Evolutionary conservation across 1,140 invertebrate genomes (phyloP), one percentile per base, ranked within the genome.

Genomic region (Drosophila orena): DNA sequence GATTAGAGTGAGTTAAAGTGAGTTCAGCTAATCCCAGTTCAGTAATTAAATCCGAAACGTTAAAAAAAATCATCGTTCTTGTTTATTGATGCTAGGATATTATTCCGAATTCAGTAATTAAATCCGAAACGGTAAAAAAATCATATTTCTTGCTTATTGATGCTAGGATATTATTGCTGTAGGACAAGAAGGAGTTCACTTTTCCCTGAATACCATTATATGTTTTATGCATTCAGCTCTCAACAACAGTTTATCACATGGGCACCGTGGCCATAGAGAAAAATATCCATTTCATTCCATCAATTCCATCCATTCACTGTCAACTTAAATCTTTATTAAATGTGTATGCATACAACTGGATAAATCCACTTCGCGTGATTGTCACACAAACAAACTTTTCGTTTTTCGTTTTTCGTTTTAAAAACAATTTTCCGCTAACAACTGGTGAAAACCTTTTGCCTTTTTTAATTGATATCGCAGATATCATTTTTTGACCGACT

Each of bases 391-490:
- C 15, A 49, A 66, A 54, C 40, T 71, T 11, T 52, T 43, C 43
- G n/a, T n/a, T n/a, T n/a, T n/a, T n/a, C n/a, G n/a, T n/a, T n/a
- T n/a, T n/a, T n/a, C n/a, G 37, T 30, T 44, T 50, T 37, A 58
- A 44, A 73, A 79, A 43, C 56, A 68, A 58, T 69, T 57, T 76
- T 46, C 54, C 71, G 71, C 72, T 43, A 76, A 73, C 44, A 61
- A 50, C 60, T 61, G 54, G 50, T 47, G 40, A 40, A 49, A 11
- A 22, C 40, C 24, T 40, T 74, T 38, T 42, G 17, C 49, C n/a
- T 50, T 50, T 74, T 74, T 74, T 78, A 74, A 75, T 75, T 79
- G 58, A 75, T 75, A 55, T 43, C 55, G 43, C 40, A 10, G 30
- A 56, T 54, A 83, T 53, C 46, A 83, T 53, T 53, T 59, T 54